Percentiles rank a stretch among this genome's conserved stretches.
phyloP scores from a whole-genome alignment of 2,888 invertebrate genomes.

The Aleiodes testaceus region DNA sequence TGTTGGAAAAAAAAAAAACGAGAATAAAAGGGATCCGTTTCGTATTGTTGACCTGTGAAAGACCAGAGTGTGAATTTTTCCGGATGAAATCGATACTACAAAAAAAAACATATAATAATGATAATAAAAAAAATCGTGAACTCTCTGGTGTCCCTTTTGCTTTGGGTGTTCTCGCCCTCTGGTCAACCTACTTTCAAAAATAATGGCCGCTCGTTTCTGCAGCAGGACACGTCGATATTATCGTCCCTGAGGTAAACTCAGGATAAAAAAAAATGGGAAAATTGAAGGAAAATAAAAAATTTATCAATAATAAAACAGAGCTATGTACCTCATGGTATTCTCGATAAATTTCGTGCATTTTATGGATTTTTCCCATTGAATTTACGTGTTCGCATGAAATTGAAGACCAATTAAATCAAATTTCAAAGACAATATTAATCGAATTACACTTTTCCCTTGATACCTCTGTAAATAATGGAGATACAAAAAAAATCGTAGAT shows the following conservation, averaged over 20 bases:
- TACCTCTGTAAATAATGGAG: too few relatives aligned
- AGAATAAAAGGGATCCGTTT: neutral
- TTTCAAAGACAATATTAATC: too few relatives aligned
- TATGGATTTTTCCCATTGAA: neutral
- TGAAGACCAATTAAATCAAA: too few relatives aligned
- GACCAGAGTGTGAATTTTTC: neutral
- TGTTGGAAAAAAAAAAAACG: neutral
- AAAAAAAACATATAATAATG: too few relatives aligned
- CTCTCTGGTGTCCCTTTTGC: too few relatives aligned
- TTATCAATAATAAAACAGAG: conserved; percentile 16
- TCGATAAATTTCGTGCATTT: conserved; percentile 1
- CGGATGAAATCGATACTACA: too few relatives aligned
- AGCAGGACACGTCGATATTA: conserved; percentile 15
- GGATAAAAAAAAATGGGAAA: neutral
- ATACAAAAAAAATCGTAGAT: too few relatives aligned
- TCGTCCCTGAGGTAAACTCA: conserved; percentile 10
- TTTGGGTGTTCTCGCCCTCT: neutral
- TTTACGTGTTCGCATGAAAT: neutral
- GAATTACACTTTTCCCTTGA: too few relatives aligned
- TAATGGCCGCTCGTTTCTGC: conserved; percentile 23
- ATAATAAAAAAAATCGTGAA: too few relatives aligned
- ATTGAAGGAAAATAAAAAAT: neutral
- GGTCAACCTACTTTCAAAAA: conserved; percentile 19
- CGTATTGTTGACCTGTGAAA: conserved; percentile 11
- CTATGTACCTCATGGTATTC: neutral